Conservation (phyloP, 2,888 invertebrate genomes). For the Acronicta leporina region DNA sequence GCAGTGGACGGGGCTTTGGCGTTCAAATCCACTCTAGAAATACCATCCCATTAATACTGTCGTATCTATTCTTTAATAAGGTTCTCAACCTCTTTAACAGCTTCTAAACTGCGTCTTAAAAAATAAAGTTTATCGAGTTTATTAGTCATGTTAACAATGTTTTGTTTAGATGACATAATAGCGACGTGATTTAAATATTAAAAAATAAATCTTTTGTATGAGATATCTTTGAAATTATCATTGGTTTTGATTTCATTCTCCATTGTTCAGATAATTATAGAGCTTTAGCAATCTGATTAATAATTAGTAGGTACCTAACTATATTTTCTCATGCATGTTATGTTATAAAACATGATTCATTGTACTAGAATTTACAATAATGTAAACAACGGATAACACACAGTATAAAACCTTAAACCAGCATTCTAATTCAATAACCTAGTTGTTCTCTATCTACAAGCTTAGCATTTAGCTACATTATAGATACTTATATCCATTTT, state of each 20-base stretch:
- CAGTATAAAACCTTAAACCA: conserved; percentile 17
- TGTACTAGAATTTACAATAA: conserved; percentile 13
- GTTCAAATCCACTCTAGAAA: too few species aligned
- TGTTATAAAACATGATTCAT: conserved; percentile 16
- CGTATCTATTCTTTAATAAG: too few species aligned
- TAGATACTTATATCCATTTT: conserved; percentile 15
- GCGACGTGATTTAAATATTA: too few species aligned
- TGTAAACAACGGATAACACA: conserved; percentile 2
- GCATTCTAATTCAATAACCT: conserved; percentile 17
- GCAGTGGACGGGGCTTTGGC: too few species aligned
- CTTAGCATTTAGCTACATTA: not conserved
- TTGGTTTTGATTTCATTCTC: not conserved
- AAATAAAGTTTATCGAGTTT: too few species aligned
- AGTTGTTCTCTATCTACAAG: conserved; percentile 1
- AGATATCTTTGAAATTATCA: too few species aligned
- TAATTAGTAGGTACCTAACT: not conserved
- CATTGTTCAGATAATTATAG: not conserved
- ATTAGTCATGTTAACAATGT: too few species aligned
- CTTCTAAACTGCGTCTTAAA: too few species aligned
- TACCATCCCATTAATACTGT: too few species aligned
- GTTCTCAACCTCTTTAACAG: too few species aligned
- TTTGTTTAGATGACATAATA: too few species aligned
- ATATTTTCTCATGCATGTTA: not conserved
- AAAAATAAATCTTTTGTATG: too few species aligned
- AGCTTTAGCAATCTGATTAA: not conserved